These are phyloP conservation scores for Dasyornis broadbenti DNA, from an alignment of 2,113 vertebrate species.

Conservation along the genomic window DNA sequence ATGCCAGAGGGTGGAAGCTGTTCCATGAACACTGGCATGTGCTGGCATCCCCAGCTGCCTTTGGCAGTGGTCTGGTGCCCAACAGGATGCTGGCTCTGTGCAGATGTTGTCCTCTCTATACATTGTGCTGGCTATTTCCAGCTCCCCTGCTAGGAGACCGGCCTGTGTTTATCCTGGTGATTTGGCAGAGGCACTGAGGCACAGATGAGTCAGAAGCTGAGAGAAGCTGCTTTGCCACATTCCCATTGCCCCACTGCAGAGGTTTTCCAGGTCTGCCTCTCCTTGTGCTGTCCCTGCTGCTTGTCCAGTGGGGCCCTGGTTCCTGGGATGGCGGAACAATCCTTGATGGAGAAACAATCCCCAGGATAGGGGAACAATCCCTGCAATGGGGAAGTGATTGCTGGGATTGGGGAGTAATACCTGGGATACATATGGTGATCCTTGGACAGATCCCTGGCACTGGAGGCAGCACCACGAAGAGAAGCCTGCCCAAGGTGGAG, in stretches of 20 bases:
- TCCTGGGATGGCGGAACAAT: neutral
- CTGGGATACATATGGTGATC: neutral
- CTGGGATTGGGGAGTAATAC: neutral
- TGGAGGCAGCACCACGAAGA: rapidly evolving
- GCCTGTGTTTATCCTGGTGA: conserved; percentile 36
- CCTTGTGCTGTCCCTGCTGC: neutral
- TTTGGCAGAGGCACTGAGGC: neutral
- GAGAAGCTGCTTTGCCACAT: conserved; percentile 32
- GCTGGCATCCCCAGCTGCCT: neutral
- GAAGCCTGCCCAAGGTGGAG: neutral
- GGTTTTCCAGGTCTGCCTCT: neutral
- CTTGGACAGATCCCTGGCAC: too few species aligned
- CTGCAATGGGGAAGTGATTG: rapidly evolving
- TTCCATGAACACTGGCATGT: rapidly evolving
- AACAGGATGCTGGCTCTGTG: neutral
- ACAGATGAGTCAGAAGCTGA: conserved; percentile 47
- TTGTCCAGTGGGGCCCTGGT: neutral
- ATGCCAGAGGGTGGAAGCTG: neutral
- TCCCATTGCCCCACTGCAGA: neutral
- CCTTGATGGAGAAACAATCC: neutral
- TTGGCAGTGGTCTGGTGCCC: neutral
- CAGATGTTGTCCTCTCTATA: neutral
- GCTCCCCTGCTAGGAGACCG: neutral
- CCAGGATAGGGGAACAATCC: too few species aligned
- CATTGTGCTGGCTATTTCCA: neutral